phyloP scores from a whole-genome alignment of 2,888 invertebrate species.

The Dromius quadrimaculatus region DNA sequence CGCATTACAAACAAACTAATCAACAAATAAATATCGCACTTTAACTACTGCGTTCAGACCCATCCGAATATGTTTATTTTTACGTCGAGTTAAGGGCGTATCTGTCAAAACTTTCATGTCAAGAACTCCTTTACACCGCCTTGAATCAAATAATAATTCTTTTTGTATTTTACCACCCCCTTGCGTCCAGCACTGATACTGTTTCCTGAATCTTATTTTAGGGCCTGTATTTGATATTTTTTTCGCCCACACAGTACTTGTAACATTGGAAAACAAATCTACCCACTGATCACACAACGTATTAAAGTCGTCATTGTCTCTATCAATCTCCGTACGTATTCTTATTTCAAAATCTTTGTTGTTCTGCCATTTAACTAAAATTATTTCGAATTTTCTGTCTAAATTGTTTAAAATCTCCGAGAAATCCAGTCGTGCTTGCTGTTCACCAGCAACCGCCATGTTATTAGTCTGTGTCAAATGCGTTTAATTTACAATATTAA shows the following conservation, averaged over 20 bases:
- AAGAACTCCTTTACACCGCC: conserved; percentile 64
- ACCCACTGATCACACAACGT: conserved; percentile 65
- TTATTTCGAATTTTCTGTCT: conserved; percentile 64
- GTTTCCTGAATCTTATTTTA: conserved; percentile 65
- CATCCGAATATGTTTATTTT: conserved; percentile 63
- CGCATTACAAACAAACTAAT: background rate
- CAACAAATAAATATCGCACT: conserved; percentile 56
- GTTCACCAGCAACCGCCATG: conserved; percentile 59
- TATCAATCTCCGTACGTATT: conserved; percentile 64
- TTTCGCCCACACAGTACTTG: conserved; percentile 65
- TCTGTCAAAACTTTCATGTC: conserved; percentile 66
- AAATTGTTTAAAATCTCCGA: conserved; percentile 61
- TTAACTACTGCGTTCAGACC: conserved; percentile 65
- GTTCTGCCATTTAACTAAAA: conserved; percentile 62
- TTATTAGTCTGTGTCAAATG: conserved; percentile 50
- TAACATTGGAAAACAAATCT: conserved; percentile 64
- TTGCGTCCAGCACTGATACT: conserved; percentile 66
- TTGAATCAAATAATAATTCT: conserved; percentile 64
- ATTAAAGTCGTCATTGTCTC: conserved; percentile 64
- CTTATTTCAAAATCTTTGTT: conserved; percentile 64
- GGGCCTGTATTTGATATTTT: conserved; percentile 66
- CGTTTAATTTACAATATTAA: background rate
- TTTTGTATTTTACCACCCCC: conserved; percentile 63
- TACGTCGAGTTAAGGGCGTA: conserved; percentile 62
- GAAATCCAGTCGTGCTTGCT: conserved; percentile 63